A percentile compares a stretch with the other conserved stretches of the same genome.
Evolutionary conservation across 1,140 invertebrate genomes (phyloP).

Genomic region (Cecropterus lyciades): DNA sequence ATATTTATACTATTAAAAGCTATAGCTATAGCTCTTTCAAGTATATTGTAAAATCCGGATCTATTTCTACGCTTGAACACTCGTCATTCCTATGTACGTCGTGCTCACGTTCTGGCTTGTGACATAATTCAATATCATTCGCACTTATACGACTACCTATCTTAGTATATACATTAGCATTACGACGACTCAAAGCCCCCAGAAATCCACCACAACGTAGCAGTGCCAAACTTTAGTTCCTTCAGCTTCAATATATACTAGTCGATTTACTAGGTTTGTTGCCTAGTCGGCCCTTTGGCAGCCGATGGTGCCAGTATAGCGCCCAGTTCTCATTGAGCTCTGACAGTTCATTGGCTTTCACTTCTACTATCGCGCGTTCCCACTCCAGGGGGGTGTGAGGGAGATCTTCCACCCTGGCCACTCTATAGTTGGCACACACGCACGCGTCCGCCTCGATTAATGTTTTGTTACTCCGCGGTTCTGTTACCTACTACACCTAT

Average conservation of each 20-base stretch:
- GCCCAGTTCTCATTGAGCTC: constrained; percentile 53
- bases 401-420: constrained; percentile 44
- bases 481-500: constrained; percentile 53
- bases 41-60: constrained; percentile 11
- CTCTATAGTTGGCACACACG: constrained; percentile 56
- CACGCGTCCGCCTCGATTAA: constrained; percentile 62
- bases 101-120: constrained; percentile 44
- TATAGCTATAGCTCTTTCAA: background rate
- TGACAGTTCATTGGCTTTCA: constrained; percentile 54
- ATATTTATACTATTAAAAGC: background rate
- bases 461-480: constrained; percentile 60
- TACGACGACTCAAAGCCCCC: constrained; percentile 37
- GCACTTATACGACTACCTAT: constrained; percentile 34
- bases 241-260: constrained; percentile 37
- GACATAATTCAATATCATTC: constrained; percentile 50
- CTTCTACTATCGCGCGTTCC: constrained; percentile 37
- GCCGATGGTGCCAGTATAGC: constrained; percentile 52
- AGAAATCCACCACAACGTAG: constrained; percentile 30
- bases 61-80: constrained; percentile 41
- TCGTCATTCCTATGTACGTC: constrained; percentile 45
- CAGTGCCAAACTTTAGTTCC: constrained; percentile 58
- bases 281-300: constrained; percentile 59
- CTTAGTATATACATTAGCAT: constrained; percentile 21
- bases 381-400: constrained; percentile 43
- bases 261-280: constrained; percentile 35